These are phyloP conservation scores for Larimichthys crocea DNA, from an alignment of 2,113 vertebrate species.

Conservation along the genomic window DNA sequence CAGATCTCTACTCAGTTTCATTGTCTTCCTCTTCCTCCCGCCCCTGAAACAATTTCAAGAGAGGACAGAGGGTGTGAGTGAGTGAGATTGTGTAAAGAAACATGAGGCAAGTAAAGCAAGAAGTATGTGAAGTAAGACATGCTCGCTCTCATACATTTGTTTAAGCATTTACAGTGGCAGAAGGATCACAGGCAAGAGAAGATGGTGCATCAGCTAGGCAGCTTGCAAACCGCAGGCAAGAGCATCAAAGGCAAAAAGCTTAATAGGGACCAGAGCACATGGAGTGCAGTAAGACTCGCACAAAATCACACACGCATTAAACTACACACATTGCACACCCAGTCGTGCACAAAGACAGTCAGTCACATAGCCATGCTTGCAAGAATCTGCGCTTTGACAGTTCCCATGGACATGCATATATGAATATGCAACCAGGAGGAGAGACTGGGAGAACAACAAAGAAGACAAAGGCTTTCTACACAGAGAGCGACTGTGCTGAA, in stretches of 20 bases:
- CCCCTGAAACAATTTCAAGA: constrained; percentile 76
- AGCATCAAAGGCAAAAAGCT: constrained; percentile 67
- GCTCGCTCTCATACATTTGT: constrained; percentile 4
- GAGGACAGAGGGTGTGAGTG: constrained; percentile 26
- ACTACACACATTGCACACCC: constrained; percentile 12
- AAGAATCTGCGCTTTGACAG: constrained; percentile 47
- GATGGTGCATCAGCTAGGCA: constrained; percentile 56
- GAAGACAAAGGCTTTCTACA: constrained; percentile 33
- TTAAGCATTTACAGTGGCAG: constrained; percentile 27
- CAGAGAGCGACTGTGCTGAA: neutral
- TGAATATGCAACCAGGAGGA: constrained; percentile 56
- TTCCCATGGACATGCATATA: constrained; percentile 45
- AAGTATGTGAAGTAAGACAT: neutral
- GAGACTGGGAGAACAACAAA: constrained; percentile 44
- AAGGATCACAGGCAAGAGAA: constrained; percentile 23
- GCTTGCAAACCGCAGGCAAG: constrained; percentile 56
- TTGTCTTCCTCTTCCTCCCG: constrained; percentile 91
- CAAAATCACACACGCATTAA: constrained; percentile 22
- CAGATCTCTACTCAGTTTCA: constrained; percentile 95
- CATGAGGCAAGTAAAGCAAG: neutral
- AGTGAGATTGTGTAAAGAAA: constrained; percentile 6
- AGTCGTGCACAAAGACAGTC: constrained; percentile 31
- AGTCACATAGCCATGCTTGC: constrained; percentile 33
- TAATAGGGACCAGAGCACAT: constrained; percentile 50
- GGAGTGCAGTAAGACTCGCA: constrained; percentile 43